Evolutionary conservation across 1,140 invertebrate species (phyloP).

Genomic region (Danaus melanippus): DNA sequence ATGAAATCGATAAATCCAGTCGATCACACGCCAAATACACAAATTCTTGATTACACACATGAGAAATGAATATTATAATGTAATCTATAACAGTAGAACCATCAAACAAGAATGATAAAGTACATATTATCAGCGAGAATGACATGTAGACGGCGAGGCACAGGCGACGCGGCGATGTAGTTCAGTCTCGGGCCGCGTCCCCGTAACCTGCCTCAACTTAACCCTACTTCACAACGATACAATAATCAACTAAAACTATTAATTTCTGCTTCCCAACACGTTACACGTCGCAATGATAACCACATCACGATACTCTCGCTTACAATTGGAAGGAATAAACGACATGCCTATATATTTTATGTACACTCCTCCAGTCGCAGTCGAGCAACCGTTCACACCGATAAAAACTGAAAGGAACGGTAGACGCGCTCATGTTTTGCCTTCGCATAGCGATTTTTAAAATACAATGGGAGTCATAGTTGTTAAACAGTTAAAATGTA

Average conservation of each 20-base stretch:
- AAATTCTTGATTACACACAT: conserved; percentile 59
- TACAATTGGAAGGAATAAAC: conserved; percentile 61
- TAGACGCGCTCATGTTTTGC: conserved; percentile 13
- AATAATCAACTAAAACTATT: conserved; percentile 67
- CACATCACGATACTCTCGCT: conserved; percentile 39
- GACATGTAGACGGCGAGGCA: conserved; percentile 34
- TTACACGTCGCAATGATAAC: conserved; percentile 49
- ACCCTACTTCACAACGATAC: conserved; percentile 61
- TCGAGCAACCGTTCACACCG: conserved; percentile 13
- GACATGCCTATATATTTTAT: conserved; percentile 44
- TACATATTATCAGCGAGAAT: conserved; percentile 44
- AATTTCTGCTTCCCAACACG: conserved; percentile 51
- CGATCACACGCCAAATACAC: conserved; percentile 58
- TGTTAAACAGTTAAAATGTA: background rate
- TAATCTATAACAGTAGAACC: conserved; percentile 57
- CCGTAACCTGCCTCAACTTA: conserved; percentile 49
- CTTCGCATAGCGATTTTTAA: conserved; percentile 7
- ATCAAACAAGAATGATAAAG: conserved; percentile 57
- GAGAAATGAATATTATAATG: conserved; percentile 50
- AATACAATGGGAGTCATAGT: background rate
- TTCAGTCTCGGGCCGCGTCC: conserved; percentile 63
- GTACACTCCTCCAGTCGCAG: conserved; percentile 44
- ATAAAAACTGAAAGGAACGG: conserved; percentile 11
- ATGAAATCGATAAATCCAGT: conserved; percentile 42
- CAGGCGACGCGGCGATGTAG: conserved; percentile 55